Conservation (phyloP, 1,140 invertebrate species). For the Drosophila ogumai region DNA sequence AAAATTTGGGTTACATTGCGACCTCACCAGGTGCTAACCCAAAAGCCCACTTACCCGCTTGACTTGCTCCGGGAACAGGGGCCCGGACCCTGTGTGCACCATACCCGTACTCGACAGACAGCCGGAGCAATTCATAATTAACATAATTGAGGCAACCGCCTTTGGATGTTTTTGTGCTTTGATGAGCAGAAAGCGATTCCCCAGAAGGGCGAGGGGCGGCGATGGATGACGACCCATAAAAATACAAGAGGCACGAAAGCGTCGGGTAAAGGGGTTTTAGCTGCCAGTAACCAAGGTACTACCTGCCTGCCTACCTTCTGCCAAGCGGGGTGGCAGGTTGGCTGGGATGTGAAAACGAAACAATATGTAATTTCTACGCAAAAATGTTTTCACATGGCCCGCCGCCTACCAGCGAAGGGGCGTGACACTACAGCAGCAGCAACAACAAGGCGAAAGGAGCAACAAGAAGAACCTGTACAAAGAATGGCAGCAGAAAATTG, state of each 20-base stretch:
- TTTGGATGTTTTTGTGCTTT: slow-evolving; percentile 53
- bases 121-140: slow-evolving; percentile 48
- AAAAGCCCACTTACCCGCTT: slow-evolving; percentile 46
- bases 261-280: slow-evolving; percentile 10
- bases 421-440: slow-evolving; percentile 30
- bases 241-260: slow-evolving; percentile 14
- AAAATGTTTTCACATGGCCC: slow-evolving; percentile 47
- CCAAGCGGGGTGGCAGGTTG: slow-evolving; percentile 2
- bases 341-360: slow-evolving; percentile 44
- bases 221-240: slow-evolving; percentile 50
- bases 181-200: slow-evolving; percentile 51
- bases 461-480: slow-evolving; percentile 5
- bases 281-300: slow-evolving; percentile 36
- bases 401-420: slow-evolving; percentile 14
- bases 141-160: slow-evolving; percentile 53
- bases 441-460: slow-evolving; percentile 3
- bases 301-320: not conserved
- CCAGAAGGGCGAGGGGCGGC: slow-evolving; percentile 13
- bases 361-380: slow-evolving; percentile 56
- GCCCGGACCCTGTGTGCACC: not conserved
- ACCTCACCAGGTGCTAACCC: slow-evolving; percentile 42
- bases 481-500: slow-evolving; percentile 32
- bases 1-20: slow-evolving; percentile 29
- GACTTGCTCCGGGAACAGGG: slow-evolving; percentile 7
- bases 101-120: slow-evolving; percentile 26